phyloP scores from a whole-genome alignment of 2,888 invertebrate genomes.

The Labia minor region DNA sequence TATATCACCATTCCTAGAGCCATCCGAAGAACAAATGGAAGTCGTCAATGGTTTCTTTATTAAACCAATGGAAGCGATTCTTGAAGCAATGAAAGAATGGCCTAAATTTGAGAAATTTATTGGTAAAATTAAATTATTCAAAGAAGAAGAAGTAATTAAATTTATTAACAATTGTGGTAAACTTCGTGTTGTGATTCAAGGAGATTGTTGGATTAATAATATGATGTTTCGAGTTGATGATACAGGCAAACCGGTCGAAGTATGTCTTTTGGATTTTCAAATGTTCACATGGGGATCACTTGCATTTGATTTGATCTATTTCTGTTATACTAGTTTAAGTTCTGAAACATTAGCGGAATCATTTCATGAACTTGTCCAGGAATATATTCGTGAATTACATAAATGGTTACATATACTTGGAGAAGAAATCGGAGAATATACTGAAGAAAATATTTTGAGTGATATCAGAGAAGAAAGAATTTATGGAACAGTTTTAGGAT shows the following conservation, averaged over 20 bases:
- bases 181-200: slow-evolving; percentile 23
- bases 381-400: background rate
- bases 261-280: slow-evolving; percentile 25
- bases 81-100: background rate
- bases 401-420: background rate
- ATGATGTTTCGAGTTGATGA: slow-evolving; percentile 22
- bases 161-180: background rate
- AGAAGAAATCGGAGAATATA: background rate
- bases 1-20: background rate
- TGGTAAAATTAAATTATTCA: background rate
- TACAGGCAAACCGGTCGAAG: slow-evolving; percentile 15
- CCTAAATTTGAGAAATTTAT: background rate
- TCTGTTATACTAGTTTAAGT: slow-evolving; percentile 21
- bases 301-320: slow-evolving; percentile 24
- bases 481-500: background rate
- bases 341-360: background rate
- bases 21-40: background rate
- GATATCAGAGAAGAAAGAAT: background rate
- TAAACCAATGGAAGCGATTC: background rate
- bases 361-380: background rate
- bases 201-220: slow-evolving; percentile 26
- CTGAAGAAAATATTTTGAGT: background rate
- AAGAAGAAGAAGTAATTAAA: background rate
- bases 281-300: slow-evolving; percentile 20
- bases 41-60: too few species aligned